These are phyloP conservation scores for Amphimedon queenslandica DNA, from an alignment of 37 sponge, comb jelly and placozoan species.

Conservation along the genomic window DNA sequence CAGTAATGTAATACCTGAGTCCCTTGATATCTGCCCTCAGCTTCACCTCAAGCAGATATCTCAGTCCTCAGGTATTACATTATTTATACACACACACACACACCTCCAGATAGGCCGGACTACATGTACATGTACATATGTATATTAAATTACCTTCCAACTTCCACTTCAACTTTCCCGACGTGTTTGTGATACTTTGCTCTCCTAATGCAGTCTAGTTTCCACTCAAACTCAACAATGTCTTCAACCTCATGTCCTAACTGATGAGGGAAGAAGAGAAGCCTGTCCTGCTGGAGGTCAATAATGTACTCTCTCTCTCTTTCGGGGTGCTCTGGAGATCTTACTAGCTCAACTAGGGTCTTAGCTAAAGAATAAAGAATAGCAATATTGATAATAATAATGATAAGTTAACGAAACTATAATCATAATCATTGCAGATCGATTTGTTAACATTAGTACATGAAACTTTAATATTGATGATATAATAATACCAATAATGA, in stretches of 20 bases:
- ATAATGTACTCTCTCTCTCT: slow-evolving; percentile 52
- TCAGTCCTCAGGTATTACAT: too few relatives aligned
- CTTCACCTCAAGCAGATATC: too few relatives aligned
- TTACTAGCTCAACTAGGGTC: slow-evolving; percentile 38
- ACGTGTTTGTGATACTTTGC: slow-evolving; percentile 48
- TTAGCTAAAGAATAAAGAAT: slow-evolving; percentile 6
- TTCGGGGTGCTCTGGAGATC: slow-evolving; percentile 39
- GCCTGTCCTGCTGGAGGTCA: slow-evolving; percentile 9
- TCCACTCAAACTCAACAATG: slow-evolving; percentile 36
- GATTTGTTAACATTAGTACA: too few relatives aligned
- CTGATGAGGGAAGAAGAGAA: slow-evolving; percentile 7
- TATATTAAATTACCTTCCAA: slow-evolving; percentile 36
- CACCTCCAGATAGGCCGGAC: slow-evolving; percentile 41
- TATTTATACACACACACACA: slow-evolving; percentile 18
- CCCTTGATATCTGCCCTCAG: too few relatives aligned
- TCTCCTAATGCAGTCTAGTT: slow-evolving; percentile 31
- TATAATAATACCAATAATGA: too few relatives aligned
- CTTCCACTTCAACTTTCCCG: slow-evolving; percentile 57
- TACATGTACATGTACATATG: neutral
- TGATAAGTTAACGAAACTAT: neutral
- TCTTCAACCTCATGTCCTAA: slow-evolving; percentile 13
- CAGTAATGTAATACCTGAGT: too few relatives aligned
- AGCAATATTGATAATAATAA: neutral
- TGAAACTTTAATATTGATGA: too few relatives aligned
- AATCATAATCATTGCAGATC: neutral